A percentile compares a stretch with the other conserved stretches of the same genome.
phyloP scores from a whole-genome alignment of 2,113 vertebrate species.

The Hiodon tergisus region DNA sequence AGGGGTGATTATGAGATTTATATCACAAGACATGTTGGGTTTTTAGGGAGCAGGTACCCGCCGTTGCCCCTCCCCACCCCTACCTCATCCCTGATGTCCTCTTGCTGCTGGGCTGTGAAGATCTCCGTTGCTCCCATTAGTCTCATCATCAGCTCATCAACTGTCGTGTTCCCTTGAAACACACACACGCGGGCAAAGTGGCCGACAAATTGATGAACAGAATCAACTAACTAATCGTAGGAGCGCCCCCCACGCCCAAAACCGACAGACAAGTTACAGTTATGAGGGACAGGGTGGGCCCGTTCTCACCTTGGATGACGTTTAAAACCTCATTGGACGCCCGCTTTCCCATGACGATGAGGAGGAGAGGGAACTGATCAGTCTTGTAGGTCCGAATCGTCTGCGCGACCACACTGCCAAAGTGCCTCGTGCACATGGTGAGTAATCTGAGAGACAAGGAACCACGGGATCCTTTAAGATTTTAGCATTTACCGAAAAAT shows the following conservation, averaged over 20 bases:
- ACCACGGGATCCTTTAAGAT: slow-evolving; percentile 4
- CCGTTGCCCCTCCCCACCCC: slow-evolving; percentile 23
- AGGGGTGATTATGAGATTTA: neutral
- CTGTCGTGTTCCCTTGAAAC: slow-evolving; percentile 91
- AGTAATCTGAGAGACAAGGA: slow-evolving; percentile 75
- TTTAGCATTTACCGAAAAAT: slow-evolving; percentile 19
- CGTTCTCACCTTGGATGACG: slow-evolving; percentile 92
- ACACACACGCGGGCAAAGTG: slow-evolving; percentile 45
- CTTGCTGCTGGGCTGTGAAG: slow-evolving; percentile 95
- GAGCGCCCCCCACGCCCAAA: neutral
- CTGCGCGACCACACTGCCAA: slow-evolving; percentile 92
- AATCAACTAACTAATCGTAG: neutral
- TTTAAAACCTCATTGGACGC: slow-evolving; percentile 99
- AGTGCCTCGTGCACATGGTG: slow-evolving; percentile 94
- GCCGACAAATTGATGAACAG: slow-evolving; percentile 35
- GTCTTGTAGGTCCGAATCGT: slow-evolving; percentile 96
- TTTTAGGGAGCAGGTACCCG: neutral
- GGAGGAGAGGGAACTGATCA: slow-evolving; percentile 95
- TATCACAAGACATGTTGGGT: neutral
- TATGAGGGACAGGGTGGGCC: neutral
- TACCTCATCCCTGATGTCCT: slow-evolving; percentile 98
- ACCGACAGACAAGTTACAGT: neutral
- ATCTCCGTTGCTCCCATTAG: slow-evolving; percentile 98
- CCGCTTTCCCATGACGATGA: slow-evolving; percentile 97
- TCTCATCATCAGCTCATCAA: slow-evolving; percentile 99